Percentiles rank a stretch among this genome's conserved stretches.
Conservation (phyloP, 2,888 invertebrate species). For the Lissocephala sabroskyi region DNA sequence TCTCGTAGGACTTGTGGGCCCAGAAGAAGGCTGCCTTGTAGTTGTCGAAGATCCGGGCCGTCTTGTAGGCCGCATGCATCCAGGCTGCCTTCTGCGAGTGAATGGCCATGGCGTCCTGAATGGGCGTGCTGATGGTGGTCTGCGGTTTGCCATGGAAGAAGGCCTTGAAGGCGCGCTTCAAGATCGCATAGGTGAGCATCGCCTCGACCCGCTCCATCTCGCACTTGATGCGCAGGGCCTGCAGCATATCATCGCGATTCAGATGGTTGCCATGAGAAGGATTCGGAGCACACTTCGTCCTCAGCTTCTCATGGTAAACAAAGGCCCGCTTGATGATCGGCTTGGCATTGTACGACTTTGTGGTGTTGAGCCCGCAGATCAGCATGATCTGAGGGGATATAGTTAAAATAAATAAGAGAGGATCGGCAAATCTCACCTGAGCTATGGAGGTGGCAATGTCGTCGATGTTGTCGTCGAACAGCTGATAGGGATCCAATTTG, state of each 20-base stretch:
- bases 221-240: conserved; percentile 58
- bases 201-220: conserved; percentile 64
- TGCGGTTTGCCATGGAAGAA: conserved; percentile 59
- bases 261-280: conserved; percentile 32
- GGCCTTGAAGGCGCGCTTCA: conserved; percentile 68
- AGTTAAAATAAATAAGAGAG: background rate
- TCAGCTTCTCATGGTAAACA: conserved; percentile 59
- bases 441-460: conserved; percentile 43
- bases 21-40: conserved; percentile 53
- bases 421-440: conserved; percentile 5
- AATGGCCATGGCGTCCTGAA: conserved; percentile 47
- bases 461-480: conserved; percentile 51
- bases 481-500: conserved; percentile 43
- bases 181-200: conserved; percentile 58
- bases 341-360: conserved; percentile 52
- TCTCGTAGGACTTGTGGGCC: conserved; percentile 53
- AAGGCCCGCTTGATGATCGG: conserved; percentile 58
- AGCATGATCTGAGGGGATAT: conserved; percentile 40
- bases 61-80: conserved; percentile 64
- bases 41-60: conserved; percentile 54
- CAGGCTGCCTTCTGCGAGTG: conserved; percentile 52
- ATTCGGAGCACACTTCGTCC: conserved; percentile 34
- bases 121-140: conserved; percentile 48
- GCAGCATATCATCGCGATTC: conserved; percentile 59
- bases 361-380: conserved; percentile 63